Percentiles rank a stretch among this genome's conserved stretches.
Evolutionary conservation across 2,888 invertebrate genomes (phyloP).

Genomic region (Herminia tarsipennalis): DNA sequence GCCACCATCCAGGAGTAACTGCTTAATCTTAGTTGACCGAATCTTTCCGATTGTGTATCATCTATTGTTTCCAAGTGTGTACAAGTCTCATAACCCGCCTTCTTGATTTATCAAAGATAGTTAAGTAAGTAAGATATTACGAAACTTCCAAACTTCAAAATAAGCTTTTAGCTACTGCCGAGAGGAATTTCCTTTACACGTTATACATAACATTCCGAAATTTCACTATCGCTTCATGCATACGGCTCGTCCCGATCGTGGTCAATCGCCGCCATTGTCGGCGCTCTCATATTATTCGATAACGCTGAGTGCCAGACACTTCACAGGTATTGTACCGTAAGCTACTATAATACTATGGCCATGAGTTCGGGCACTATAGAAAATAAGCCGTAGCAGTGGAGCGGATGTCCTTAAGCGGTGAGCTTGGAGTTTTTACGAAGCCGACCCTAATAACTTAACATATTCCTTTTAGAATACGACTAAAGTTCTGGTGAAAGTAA

Average conservation of each 20-base stretch:
- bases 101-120: not conserved
- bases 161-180: slow-evolving; percentile 16
- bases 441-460: slow-evolving; percentile 42
- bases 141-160: slow-evolving; percentile 1
- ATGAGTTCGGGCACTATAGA: slow-evolving; percentile 22
- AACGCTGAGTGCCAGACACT: slow-evolving; percentile 46
- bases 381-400: slow-evolving; percentile 32
- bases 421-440: slow-evolving; percentile 24
- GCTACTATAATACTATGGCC: slow-evolving; percentile 34
- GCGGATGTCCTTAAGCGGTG: slow-evolving; percentile 36
- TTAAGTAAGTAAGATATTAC: not conserved
- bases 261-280: slow-evolving; percentile 48
- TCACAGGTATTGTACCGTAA: slow-evolving; percentile 47
- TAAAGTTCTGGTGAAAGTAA: slow-evolving; percentile 38
- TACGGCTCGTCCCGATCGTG: slow-evolving; percentile 18
- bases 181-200: slow-evolving; percentile 23
- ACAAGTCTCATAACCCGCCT: not conserved
- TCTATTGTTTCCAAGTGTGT: too few relatives aligned
- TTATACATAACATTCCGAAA: slow-evolving; percentile 17
- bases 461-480: slow-evolving; percentile 35
- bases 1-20: too few relatives aligned
- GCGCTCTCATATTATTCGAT: slow-evolving; percentile 44
- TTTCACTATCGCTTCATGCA: slow-evolving; percentile 27
- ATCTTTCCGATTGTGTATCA: too few relatives aligned
- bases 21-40: too few relatives aligned